A percentile compares a stretch with the other conserved stretches of the same genome.
Conservation (phyloP, 2,113 vertebrate genomes). For the Ammospiza caudacuta region DNA sequence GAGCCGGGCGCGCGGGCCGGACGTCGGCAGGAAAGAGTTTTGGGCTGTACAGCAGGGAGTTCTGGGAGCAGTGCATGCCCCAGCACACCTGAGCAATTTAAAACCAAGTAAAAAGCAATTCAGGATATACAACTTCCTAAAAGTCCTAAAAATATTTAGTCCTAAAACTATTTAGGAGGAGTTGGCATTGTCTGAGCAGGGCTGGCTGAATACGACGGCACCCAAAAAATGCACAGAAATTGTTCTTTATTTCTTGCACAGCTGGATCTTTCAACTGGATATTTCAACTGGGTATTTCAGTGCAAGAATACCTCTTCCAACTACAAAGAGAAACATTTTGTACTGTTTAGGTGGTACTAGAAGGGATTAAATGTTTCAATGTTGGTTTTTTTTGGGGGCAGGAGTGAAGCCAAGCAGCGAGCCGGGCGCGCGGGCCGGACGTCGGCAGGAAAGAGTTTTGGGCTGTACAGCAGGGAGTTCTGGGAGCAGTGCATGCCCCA, state of each 20-base stretch:
- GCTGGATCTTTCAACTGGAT: background rate
- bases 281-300: no score
- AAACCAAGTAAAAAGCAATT: no score
- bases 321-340: background rate
- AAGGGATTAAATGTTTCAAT: background rate
- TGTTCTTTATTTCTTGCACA: background rate
- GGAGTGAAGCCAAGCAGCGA: slow-evolving; percentile 92
- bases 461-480: slow-evolving; percentile 88
- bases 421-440: slow-evolving; percentile 92
- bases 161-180: background rate
- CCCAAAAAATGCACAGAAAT: background rate
- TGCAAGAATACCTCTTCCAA: background rate
- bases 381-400: slow-evolving; percentile 16
- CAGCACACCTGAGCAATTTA: slow-evolving; percentile 77
- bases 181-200: background rate
- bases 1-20: slow-evolving; percentile 91
- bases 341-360: background rate
- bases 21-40: slow-evolving; percentile 92
- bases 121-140: no score
- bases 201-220: background rate
- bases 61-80: slow-evolving; percentile 95
- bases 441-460: slow-evolving; percentile 87
- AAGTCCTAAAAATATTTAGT: background rate
- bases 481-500: slow-evolving; percentile 95
- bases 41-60: slow-evolving; percentile 86